phyloP scores from a whole-genome alignment of 2,797 vertebrate genomes.

The Galaxias olidus region DNA sequence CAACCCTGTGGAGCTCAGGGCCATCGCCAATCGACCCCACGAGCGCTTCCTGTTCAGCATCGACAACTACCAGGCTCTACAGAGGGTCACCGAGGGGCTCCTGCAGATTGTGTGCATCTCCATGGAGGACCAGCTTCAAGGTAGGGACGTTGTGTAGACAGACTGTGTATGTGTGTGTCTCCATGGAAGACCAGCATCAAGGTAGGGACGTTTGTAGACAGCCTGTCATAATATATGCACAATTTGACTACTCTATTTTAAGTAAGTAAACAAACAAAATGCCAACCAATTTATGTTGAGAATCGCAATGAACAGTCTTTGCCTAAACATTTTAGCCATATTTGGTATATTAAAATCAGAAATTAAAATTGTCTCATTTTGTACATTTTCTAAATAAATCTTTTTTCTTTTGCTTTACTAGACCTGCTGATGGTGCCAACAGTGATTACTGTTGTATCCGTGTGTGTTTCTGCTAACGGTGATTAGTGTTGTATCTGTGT shows the following conservation, averaged over 20 bases:
- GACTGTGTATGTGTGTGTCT: no score
- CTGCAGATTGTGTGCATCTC: slow-evolving; percentile 72
- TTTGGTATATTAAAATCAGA: no score
- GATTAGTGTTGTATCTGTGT: background rate
- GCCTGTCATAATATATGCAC: no score
- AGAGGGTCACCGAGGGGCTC: slow-evolving; percentile 53
- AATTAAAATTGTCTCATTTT: no score
- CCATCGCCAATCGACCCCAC: slow-evolving; percentile 75
- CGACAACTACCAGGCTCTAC: slow-evolving; percentile 67
- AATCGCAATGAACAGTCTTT: no score
- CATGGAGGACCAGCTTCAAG: slow-evolving; percentile 67
- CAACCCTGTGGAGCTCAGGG: slow-evolving; percentile 57
- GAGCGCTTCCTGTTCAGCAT: slow-evolving; percentile 69
- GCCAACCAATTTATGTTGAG: no score
- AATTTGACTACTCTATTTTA: no score
- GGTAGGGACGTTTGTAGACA: no score
- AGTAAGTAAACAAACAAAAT: background rate
- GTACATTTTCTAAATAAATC: no score
- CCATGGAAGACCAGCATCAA: no score
- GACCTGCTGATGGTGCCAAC: background rate
- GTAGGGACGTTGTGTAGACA: slow-evolving; percentile 61
- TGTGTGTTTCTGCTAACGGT: slow-evolving; percentile 3
- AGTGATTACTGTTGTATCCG: background rate
- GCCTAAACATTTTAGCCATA: no score
- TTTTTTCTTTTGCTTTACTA: no score